Evolutionary conservation across 2,113 vertebrate genomes (phyloP), one percentile per base, ranked within the genome.

Genomic region (Danio rerio): DNA sequence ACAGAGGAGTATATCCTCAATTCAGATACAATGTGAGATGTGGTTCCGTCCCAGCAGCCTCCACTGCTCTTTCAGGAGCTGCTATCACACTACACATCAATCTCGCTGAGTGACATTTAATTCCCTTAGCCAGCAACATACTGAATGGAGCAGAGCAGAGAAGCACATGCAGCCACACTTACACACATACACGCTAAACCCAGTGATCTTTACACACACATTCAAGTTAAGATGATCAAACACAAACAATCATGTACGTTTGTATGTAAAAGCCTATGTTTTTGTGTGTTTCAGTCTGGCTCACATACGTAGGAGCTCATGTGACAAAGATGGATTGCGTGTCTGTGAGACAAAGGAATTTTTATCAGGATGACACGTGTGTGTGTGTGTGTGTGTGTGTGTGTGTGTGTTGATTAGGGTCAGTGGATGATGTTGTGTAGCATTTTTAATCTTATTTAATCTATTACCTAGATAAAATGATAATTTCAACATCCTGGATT

Each of bases 51-150:
- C 42, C 63, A 59, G 65, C 21, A 70, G 78, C 78, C 76, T 87
- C 86, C 84, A 63, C 88, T 90, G 83, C 84, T 82, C 80, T 85
- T 87, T 88, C 84, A 78, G 80, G 69, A 78, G 40, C 69, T 88
- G 88, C 87, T 89, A 91, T 93, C 89, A 89, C 85, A 89, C 87
- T 86, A 89, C 90, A 91, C 91, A 93, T 93, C 92, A 91, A 92
- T 94, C 92, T 91, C 62, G 66, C 5, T 87, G 90, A 91, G 84
- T 94, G 93, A 93, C 92, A 88, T 93, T 93, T 93, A 93, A 93
- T 92, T 92, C 91, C 85, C 87, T 89, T 86, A 83, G 86, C 90
- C 88, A 88, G 86, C 80, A 89, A 90, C 81, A 86, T 85, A 84
- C 81, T 71, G 85, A 81, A 49, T 83, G 65, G 81, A 77, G 72